These are phyloP conservation scores for Nycticebus coucang DNA, from an alignment of 2,113 vertebrate genomes.

Conservation along the genomic window DNA sequence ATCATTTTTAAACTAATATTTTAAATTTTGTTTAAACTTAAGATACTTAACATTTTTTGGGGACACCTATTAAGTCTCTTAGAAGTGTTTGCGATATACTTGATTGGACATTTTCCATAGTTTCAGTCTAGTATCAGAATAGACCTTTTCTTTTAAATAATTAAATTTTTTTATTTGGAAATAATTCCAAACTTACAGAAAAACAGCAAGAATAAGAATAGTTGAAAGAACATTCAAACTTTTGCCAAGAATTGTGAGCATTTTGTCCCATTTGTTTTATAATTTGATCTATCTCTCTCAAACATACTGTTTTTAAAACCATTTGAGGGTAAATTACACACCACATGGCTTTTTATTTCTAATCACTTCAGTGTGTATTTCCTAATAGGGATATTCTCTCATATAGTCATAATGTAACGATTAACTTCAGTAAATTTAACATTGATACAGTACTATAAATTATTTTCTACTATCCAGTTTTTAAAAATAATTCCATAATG, in stretches of 20 bases:
- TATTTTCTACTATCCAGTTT: neutral
- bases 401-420: neutral
- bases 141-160: neutral
- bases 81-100: neutral
- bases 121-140: neutral
- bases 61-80: neutral
- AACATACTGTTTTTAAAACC: neutral
- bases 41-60: slow-evolving; percentile 11
- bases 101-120: neutral
- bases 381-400: neutral
- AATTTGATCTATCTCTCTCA: neutral
- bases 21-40: slow-evolving; percentile 26
- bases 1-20: neutral
- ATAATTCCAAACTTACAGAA: neutral
- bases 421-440: neutral
- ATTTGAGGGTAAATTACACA: neutral
- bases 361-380: neutral
- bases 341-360: neutral
- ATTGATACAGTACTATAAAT: neutral
- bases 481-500: neutral
- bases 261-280: slow-evolving; percentile 10
- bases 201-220: neutral
- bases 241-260: neutral
- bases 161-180: neutral
- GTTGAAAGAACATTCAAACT: neutral